Percentiles rank a stretch among this genome's conserved stretches.
These are phyloP conservation scores for Rhabdophis nuchalis DNA, from an alignment of 2,797 vertebrate species.

Conservation along the genomic window DNA sequence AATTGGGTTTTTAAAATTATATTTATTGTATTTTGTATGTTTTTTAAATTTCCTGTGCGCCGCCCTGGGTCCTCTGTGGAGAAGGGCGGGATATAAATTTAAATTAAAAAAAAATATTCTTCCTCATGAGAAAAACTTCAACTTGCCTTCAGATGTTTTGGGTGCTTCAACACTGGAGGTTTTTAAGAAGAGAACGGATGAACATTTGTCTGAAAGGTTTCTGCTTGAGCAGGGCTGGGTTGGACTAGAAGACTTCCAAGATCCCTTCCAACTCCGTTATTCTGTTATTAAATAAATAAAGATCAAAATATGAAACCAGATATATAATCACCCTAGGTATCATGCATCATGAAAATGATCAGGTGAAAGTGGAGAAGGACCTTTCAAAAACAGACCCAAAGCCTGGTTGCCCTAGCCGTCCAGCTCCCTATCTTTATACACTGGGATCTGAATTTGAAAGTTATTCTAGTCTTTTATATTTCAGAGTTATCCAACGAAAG, in stretches of 20 bases:
- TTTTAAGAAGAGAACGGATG: not conserved
- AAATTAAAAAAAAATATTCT: too few species aligned
- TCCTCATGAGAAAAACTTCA: too few species aligned
- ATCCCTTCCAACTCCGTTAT: not conserved
- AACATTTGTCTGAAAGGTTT: not conserved
- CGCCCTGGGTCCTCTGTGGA: too few species aligned
- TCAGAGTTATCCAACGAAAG: not conserved
- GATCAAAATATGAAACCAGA: not conserved
- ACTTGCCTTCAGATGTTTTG: too few species aligned
- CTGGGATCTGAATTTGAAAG: not conserved
- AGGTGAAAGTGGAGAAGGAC: not conserved
- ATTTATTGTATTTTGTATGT: too few species aligned
- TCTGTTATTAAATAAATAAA: not conserved
- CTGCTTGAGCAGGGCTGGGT: not conserved
- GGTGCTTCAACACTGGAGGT: not conserved
- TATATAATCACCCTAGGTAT: not conserved
- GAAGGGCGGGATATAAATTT: too few species aligned
- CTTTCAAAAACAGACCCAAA: not conserved
- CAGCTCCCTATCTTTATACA: not conserved
- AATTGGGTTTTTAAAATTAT: too few species aligned
- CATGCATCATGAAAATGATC: not conserved
- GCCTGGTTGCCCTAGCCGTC: not conserved
- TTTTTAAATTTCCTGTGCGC: too few species aligned
- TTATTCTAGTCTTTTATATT: not conserved
- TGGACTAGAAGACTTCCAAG: not conserved